phyloP scores from a whole-genome alignment of 2,888 invertebrate species.

The Phaedon cochleariae region DNA sequence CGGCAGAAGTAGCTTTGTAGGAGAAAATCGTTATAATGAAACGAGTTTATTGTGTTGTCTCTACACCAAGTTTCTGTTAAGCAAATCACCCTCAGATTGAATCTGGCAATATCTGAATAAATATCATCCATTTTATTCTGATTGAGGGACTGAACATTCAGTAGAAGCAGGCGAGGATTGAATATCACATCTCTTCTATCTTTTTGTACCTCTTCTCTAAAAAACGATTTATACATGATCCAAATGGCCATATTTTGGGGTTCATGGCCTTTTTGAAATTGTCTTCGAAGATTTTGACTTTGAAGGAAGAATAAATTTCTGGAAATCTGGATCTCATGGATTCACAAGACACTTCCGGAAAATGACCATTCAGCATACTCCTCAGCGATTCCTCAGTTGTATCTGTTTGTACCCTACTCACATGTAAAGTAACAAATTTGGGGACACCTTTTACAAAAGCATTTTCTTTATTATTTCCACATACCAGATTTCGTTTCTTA shows the following conservation, averaged over 20 bases:
- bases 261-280: slow-evolving; percentile 8
- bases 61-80: no score
- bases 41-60: no score
- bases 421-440: neutral
- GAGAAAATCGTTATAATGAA: no score
- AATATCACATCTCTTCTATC: neutral
- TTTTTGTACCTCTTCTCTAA: no score
- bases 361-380: neutral
- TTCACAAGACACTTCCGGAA: neutral
- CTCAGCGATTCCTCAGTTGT: neutral
- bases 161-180: no score
- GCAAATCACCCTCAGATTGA: no score
- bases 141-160: no score
- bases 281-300: neutral
- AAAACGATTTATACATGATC: no score
- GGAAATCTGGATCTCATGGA: neutral
- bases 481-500: neutral
- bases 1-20: no score
- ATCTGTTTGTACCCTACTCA: neutral
- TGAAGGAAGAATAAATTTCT: slow-evolving; percentile 1
- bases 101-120: no score
- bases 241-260: slow-evolving; percentile 2
- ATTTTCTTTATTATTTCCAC: neutral
- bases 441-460: neutral
- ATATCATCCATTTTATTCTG: no score